Evolutionary conservation across 2,113 vertebrate species (phyloP).

Genomic region (Macrotis lagotis): DNA sequence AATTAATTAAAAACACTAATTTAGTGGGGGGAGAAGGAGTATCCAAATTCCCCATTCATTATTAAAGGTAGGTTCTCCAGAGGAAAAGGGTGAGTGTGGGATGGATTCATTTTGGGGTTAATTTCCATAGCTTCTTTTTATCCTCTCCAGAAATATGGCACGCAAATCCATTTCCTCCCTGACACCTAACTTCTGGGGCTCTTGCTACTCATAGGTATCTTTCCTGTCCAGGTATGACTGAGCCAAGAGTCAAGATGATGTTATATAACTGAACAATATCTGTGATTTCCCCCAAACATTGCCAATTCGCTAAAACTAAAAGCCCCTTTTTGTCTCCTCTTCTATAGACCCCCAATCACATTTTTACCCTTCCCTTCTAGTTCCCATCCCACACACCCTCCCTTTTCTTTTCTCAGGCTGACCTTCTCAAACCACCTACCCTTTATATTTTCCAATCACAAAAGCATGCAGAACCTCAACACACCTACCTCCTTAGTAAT

Average conservation of each 20-base stretch:
- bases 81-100: background rate
- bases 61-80: constrained; percentile 72
- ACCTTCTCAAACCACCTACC: constrained; percentile 1
- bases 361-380: background rate
- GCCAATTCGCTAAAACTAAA: background rate
- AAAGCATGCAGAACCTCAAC: background rate
- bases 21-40: too few relatives aligned
- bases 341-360: background rate
- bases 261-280: background rate
- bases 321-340: background rate
- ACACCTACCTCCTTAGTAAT: background rate
- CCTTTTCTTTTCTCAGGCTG: background rate
- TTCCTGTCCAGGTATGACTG: background rate
- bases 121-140: background rate
- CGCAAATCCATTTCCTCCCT: background rate
- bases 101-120: background rate
- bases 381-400: too few relatives aligned
- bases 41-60: constrained; percentile 58
- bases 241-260: background rate
- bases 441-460: constrained; percentile 52
- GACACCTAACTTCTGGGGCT: constrained; percentile 28
- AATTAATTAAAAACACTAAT: background rate
- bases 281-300: background rate
- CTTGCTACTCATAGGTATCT: background rate
- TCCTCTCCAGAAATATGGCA: background rate